Evolutionary conservation across 2,113 vertebrate species (phyloP), one percentile per base, ranked within the genome.

Genomic region (Ploceus nigricollis): DNA sequence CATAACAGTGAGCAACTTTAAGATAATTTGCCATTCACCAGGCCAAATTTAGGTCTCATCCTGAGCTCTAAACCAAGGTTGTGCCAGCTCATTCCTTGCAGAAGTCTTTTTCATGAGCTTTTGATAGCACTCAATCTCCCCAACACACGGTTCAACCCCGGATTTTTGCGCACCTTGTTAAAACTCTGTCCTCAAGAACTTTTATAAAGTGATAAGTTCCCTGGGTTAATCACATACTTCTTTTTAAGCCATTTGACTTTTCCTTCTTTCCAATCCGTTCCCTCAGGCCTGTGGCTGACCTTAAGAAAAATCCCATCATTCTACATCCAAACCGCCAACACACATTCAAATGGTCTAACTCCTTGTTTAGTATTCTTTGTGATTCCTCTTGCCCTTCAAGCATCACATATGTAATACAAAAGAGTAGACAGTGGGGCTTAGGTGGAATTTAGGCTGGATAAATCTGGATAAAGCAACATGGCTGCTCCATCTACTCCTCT

Each of bases 401-500:
- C 21, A 78, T 35, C 39, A 68, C 30, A 1, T 3, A 61, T n/a
- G 48, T 68, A 60, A 71, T 44, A 72, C 10, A 47, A 84, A 84
- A 56, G 27, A 78, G 44, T 14, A 90, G 56, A 45, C 19, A 44
- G 31, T 3, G 6, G 13, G 37, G 37, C 18, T 84, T 70, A 69
- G 28, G 53, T 69, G 66, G 53, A 87, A 85, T 93, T 94, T 72
- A 63, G 45, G 61, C 28, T 88, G 66, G 40, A 68, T 94, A 88
- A 88, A 3, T 42, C 40, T 50, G 77, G 63, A 93, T 78, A 61
- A 81, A 78, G 39, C 50, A 91, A 50, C 13, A n/a, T 27, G n/a
- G 37, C 18, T 70, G 27, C 65, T 91, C 69, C 61, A 47, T 47
- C 73, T 81, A 21, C 20, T 81, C 40, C 25, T 56, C 54, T 76